Base-by-base conservation (phyloP, 2,797 vertebrate species). In the Rhinophrynus dorsalis region DNA sequence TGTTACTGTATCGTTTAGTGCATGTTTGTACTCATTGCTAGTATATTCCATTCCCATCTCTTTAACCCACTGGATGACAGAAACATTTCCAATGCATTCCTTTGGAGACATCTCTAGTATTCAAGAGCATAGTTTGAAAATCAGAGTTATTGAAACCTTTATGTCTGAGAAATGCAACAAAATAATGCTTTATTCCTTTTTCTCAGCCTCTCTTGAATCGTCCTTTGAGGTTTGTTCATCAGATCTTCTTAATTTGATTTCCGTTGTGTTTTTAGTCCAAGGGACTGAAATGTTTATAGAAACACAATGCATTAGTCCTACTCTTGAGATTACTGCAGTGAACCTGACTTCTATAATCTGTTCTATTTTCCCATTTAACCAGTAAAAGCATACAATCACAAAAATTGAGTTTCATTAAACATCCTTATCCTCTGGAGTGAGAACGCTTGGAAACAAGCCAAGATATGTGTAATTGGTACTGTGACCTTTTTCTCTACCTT, bases 391-490 rank as follows among this genome's bases (percentile, higher is more conserved):
- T 64, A 64, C 51, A 64, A 65, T 72, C 63, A 72, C 18, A 15
- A 37, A 72, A 57, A 72, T 64, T 64, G 58, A 65, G 44, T 64
- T 72, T 72, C 68, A 50, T 64, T 57, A 57, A 58, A 23, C 37
- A 62, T 55, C 21, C 15, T 17, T 63, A 48, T 56, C 51, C 40
- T 58, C 68, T 50, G 51, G 59, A 55, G 52, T 51, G 52, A 32
- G 26, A 64, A 40, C 7, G 5, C 32, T 38, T 64, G 68, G 60
- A 64, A 18, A 18, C 9, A 24, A 1, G 42, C 68, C 60, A 72
- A 40, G 18, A 30, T 51, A 15, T 50, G 15, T 64, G 60, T 72
- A 52, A 65, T 38, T 40, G 6, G 12, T 30, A 45, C 11, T 11
- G 12, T 56, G 60, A 65, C 59, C 59, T 55, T 47, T n/a, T 38